These are phyloP conservation scores for Dryobota labecula DNA, from an alignment of 2,888 invertebrate species.

Conservation along the genomic window DNA sequence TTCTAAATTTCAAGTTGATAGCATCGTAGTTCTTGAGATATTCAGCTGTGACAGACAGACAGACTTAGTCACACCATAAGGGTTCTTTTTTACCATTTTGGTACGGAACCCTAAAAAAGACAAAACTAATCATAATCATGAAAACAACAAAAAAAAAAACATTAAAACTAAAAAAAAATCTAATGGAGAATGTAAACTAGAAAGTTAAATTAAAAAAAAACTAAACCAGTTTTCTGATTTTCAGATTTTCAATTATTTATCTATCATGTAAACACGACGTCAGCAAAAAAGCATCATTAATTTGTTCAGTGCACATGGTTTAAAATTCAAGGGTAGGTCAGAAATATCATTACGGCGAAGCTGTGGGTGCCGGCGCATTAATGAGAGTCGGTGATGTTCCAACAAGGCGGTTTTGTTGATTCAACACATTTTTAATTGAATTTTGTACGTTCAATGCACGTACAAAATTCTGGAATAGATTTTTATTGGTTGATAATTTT, in stretches of 20 bases:
- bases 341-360: constrained; percentile 60
- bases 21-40: too few species aligned
- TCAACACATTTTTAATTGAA: constrained; percentile 57
- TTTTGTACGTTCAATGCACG: constrained; percentile 36
- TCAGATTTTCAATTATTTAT: constrained; percentile 2
- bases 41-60: too few species aligned
- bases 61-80: too few species aligned
- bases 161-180: too few species aligned
- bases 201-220: too few species aligned
- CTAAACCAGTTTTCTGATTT: too few species aligned
- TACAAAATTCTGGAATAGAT: background rate
- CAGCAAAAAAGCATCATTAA: constrained; percentile 1
- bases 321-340: constrained; percentile 64
- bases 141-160: too few species aligned
- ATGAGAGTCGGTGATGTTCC: constrained; percentile 61
- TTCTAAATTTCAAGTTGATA: too few species aligned
- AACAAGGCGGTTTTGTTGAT: constrained; percentile 27
- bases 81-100: too few species aligned
- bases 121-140: too few species aligned
- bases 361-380: constrained; percentile 69
- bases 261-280: background rate
- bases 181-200: too few species aligned
- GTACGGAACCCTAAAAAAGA: too few species aligned
- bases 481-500: background rate
- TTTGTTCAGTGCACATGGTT: constrained; percentile 43